Percentiles rank a stretch among this genome's conserved stretches.
phyloP scores from a whole-genome alignment of 1,140 invertebrate species.

The Eupristina koningsbergeri region DNA sequence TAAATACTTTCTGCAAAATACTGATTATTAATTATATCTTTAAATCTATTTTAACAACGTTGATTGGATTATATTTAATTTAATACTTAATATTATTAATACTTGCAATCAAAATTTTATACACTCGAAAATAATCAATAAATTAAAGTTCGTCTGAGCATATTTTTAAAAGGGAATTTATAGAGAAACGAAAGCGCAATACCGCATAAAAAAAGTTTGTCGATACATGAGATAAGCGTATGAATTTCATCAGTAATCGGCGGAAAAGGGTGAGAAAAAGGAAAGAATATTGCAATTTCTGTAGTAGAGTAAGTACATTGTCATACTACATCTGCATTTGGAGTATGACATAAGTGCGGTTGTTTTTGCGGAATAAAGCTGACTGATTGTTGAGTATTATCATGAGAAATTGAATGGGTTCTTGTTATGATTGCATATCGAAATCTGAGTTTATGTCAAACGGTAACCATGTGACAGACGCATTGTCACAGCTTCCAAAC shows the following conservation, averaged over 20 bases:
- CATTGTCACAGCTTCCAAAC: neutral
- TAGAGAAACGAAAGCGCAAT: too few relatives aligned
- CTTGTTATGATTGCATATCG: neutral
- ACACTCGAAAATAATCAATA: too few relatives aligned
- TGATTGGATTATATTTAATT: too few relatives aligned
- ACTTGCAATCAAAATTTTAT: too few relatives aligned
- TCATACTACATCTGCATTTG: neutral
- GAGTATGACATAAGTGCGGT: neutral
- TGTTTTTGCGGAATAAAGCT: constrained; percentile 43
- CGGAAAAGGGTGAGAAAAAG: neutral
- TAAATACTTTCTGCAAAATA: too few relatives aligned
- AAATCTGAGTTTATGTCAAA: constrained; percentile 36
- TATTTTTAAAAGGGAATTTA: too few relatives aligned
- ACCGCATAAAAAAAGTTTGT: too few relatives aligned
- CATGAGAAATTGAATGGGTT: constrained; percentile 10
- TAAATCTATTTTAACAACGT: too few relatives aligned
- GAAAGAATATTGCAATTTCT: constrained; percentile 9
- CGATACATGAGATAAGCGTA: neutral
- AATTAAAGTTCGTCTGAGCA: neutral
- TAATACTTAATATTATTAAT: too few relatives aligned
- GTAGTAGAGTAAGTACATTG: constrained; percentile 10
- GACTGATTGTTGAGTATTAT: constrained; percentile 31
- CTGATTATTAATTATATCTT: too few relatives aligned
- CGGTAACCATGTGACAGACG: constrained; percentile 24
- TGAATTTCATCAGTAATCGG: neutral